These are phyloP conservation scores for Podargus strigoides DNA, from an alignment of 2,797 vertebrate species.

Conservation along the genomic window DNA sequence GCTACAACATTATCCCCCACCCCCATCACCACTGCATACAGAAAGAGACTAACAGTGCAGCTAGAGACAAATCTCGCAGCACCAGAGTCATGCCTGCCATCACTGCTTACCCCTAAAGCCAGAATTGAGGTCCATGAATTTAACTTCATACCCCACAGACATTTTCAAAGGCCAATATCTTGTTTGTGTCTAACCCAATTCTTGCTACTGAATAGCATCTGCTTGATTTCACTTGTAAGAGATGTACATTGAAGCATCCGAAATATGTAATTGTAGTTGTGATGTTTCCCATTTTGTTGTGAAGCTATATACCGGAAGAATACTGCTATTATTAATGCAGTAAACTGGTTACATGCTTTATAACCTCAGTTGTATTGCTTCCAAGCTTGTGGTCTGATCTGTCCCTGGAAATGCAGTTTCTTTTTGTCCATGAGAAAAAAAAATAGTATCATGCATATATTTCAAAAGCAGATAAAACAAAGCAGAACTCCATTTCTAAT, in stretches of 20 bases:
- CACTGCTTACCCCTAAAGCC: background rate
- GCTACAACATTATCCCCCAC: background rate
- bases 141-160: background rate
- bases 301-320: background rate
- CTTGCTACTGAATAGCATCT: background rate
- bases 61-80: background rate
- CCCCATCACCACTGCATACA: background rate
- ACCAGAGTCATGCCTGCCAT: background rate
- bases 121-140: background rate
- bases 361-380: background rate
- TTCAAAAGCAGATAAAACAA: background rate
- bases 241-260: background rate
- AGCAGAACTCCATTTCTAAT: constrained; percentile 11
- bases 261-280: background rate
- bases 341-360: background rate
- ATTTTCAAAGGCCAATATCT: background rate
- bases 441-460: background rate
- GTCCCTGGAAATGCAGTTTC: background rate
- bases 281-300: background rate
- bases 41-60: background rate
- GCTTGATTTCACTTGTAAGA: background rate
- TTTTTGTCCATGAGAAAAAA: background rate
- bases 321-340: background rate
- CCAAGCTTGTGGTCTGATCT: background rate
- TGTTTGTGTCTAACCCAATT: background rate